A percentile compares a stretch with the other conserved stretches of the same genome.
These are phyloP conservation scores for Melikaiella ostensackeni DNA, from an alignment of 2,888 invertebrate species.

Conservation along the genomic window DNA sequence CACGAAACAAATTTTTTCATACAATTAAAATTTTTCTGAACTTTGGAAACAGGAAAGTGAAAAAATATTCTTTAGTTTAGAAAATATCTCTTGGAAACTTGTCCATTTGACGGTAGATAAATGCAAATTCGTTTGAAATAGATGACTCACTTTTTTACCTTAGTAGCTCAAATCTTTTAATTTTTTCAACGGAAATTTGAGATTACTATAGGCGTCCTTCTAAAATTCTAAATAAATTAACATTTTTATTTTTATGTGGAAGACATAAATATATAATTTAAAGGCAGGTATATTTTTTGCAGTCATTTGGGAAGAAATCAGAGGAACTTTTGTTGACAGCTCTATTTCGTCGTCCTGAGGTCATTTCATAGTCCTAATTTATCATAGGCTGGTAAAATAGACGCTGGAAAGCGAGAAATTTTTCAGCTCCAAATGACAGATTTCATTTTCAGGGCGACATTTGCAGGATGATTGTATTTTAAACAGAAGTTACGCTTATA, in stretches of 20 bases:
- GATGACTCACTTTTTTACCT: too few species aligned
- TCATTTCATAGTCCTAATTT: background rate
- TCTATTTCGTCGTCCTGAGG: background rate
- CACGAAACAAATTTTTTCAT: too few species aligned
- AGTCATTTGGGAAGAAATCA: background rate
- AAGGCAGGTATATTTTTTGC: background rate
- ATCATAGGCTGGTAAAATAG: background rate
- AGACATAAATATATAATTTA: background rate
- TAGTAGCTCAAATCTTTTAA: too few species aligned
- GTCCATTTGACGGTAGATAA: too few species aligned
- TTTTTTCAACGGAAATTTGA: too few species aligned
- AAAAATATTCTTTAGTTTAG: too few species aligned
- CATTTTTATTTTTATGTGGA: background rate
- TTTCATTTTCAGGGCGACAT: conserved; percentile 7
- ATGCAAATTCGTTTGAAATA: too few species aligned
- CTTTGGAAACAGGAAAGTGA: too few species aligned
- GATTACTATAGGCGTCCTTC: too few species aligned
- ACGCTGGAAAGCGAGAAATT: background rate
- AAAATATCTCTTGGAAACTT: too few species aligned
- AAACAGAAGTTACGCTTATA: conserved; percentile 20
- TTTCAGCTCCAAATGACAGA: conserved; percentile 15
- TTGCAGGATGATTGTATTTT: conserved; percentile 16
- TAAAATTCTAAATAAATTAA: too few species aligned
- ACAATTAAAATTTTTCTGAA: too few species aligned
- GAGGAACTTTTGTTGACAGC: background rate